phyloP scores from a whole-genome alignment of 2,888 invertebrate genomes.

The Limnephilus auricula region DNA sequence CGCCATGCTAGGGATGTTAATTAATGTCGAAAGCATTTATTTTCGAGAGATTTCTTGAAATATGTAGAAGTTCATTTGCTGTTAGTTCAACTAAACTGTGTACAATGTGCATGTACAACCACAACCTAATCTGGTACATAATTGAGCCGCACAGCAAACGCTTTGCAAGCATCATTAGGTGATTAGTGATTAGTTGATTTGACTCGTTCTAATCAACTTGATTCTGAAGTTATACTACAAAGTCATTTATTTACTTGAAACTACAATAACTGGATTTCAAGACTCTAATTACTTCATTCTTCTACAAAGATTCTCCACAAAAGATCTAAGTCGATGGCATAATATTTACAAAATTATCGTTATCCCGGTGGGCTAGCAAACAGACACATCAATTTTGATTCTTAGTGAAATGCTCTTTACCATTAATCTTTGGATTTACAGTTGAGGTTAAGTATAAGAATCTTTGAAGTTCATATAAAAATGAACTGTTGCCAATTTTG shows the following conservation, averaged over 20 bases:
- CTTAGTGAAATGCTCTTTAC: too few relatives aligned
- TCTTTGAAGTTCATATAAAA: too few relatives aligned
- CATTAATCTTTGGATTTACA: too few relatives aligned
- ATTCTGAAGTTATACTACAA: not conserved
- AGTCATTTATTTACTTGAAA: not conserved
- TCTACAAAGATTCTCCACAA: too few relatives aligned
- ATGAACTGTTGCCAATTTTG: too few relatives aligned
- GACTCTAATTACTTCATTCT: not conserved
- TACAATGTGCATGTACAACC: too few relatives aligned
- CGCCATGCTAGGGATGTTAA: too few relatives aligned
- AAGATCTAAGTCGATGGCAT: too few relatives aligned
- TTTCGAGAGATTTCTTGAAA: not conserved
- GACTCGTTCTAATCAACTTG: too few relatives aligned
- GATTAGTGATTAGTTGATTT: too few relatives aligned
- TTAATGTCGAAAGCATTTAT: not conserved
- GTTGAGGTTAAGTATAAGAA: too few relatives aligned
- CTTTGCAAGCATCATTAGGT: not conserved
- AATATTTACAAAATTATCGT: not conserved
- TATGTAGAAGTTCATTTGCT: not conserved
- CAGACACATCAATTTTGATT: not conserved
- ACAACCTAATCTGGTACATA: not conserved
- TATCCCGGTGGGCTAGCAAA: not conserved
- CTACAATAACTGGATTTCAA: not conserved
- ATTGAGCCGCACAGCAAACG: not conserved
- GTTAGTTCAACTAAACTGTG: not conserved